Evolutionary conservation across 2,888 invertebrate genomes (phyloP), one percentile per base, ranked within the genome.

Genomic region (Lycophotia porphyrea): DNA sequence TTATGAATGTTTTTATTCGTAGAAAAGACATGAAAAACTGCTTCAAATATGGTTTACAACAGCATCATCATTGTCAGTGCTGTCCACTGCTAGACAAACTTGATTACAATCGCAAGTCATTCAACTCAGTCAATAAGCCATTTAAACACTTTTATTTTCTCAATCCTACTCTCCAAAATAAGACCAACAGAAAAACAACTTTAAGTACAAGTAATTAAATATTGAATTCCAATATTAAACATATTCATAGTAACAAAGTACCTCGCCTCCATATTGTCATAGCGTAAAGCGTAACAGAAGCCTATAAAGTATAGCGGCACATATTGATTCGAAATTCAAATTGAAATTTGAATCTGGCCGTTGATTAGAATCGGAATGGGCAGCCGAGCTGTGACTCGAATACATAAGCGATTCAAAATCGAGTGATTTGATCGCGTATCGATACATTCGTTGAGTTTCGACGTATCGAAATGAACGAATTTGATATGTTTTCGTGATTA

Each of bases 341-440:
- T 83, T 83, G 87, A 88, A 88, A 88, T 88, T 88, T 83, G 88
- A 87, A 87, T 87, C 88, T 84, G 82, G 71, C 74, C 81, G 84
- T 87, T 88, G 88, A 88, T 88, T 88, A 88, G 88, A 88, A 88
- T 82, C 82, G 83, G 78, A 88, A 87, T 83, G 84, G 87, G 80
- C 84, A 74, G 76, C 76, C 84, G 78, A 67, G 83, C 84, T 84
- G 85, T 87, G 88, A 85, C 84, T 85, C 73, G 87, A 87, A 88
- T 88, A 82, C 72, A 88, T 87, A 85, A 88, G 82, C 87, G 85
- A 82, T 85, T 84, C 81, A 80, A 79, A 82, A 82, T 81, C 84
- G 83, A 87, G 84, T 85, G 85, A 86, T 86, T 88, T 87, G 85
- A 88, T 88, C 84, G 80, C 58, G 78, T 87, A 84, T 81, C 84